phyloP scores from a whole-genome alignment of 2,113 vertebrate species.

The Saguinus midas region DNA sequence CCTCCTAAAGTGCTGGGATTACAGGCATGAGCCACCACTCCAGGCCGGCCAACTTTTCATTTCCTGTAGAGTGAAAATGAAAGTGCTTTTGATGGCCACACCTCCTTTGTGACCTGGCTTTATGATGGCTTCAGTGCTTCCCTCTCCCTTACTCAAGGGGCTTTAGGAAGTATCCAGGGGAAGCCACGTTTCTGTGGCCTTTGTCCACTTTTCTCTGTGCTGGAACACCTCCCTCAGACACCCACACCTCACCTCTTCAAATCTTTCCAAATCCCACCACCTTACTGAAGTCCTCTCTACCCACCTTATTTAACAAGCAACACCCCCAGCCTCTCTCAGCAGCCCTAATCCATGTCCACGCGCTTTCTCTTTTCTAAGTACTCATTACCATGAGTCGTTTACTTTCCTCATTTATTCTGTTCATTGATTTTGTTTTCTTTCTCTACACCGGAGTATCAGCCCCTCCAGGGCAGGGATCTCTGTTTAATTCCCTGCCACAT shows the following conservation, averaged over 20 bases:
- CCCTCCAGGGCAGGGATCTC: not conserved
- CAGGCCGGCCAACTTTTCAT: too few relatives aligned
- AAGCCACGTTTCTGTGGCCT: not conserved
- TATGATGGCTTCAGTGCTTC: not conserved
- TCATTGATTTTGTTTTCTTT: not conserved
- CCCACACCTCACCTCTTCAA: not conserved
- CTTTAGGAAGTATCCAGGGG: not conserved
- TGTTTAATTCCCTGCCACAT: not conserved
- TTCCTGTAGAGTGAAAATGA: not conserved
- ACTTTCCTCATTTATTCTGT: not conserved
- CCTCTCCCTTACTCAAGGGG: too few relatives aligned
- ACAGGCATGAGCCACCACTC: too few relatives aligned
- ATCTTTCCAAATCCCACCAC: not conserved
- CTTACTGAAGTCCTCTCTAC: too few relatives aligned
- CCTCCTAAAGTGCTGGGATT: too few relatives aligned
- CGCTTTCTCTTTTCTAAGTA: not conserved
- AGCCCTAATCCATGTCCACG: not conserved
- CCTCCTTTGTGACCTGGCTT: not conserved
- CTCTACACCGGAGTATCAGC: not conserved
- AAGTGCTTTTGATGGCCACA: not conserved
- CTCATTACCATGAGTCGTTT: not conserved
- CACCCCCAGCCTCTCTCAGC: too few relatives aligned
- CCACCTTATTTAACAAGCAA: not conserved
- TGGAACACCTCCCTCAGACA: not conserved
- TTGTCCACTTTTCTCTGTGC: not conserved